A percentile compares a stretch with the other conserved stretches of the same genome.
phyloP scores from a whole-genome alignment of 1,140 invertebrate species.

The Saccostrea echinata region DNA sequence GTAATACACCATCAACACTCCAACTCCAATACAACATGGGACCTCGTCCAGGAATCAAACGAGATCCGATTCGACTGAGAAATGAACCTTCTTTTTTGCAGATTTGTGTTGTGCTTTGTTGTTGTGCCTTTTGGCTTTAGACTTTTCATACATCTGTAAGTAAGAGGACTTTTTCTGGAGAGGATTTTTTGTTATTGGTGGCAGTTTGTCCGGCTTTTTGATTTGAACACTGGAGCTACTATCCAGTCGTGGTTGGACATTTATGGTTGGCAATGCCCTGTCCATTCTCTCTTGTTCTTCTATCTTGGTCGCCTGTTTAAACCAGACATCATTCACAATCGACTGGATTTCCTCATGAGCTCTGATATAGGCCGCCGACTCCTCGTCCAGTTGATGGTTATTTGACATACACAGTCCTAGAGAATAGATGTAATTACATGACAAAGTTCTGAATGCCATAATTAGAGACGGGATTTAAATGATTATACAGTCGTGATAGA shows the following conservation, averaged over 20 bases:
- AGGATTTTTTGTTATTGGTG: neutral
- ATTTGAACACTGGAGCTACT: neutral
- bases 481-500: too few species aligned
- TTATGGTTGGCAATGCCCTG: neutral
- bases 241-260: neutral
- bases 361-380: neutral
- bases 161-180: neutral
- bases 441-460: too few species aligned
- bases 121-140: constrained; percentile 9
- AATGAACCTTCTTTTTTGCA: constrained; percentile 14
- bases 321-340: constrained; percentile 38
- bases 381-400: constrained; percentile 26
- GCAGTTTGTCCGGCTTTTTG: neutral
- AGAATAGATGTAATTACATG: neutral
- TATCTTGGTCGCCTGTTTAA: neutral
- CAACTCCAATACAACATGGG: neutral
- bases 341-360: constrained; percentile 4
- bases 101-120: neutral
- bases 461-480: too few species aligned
- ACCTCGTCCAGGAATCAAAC: neutral
- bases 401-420: constrained; percentile 11
- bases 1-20: neutral
- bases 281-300: constrained; percentile 37
- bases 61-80: neutral
- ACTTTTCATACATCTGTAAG: neutral